Conservation (phyloP, 2,888 invertebrate genomes). For the Dasypogon diadema region DNA sequence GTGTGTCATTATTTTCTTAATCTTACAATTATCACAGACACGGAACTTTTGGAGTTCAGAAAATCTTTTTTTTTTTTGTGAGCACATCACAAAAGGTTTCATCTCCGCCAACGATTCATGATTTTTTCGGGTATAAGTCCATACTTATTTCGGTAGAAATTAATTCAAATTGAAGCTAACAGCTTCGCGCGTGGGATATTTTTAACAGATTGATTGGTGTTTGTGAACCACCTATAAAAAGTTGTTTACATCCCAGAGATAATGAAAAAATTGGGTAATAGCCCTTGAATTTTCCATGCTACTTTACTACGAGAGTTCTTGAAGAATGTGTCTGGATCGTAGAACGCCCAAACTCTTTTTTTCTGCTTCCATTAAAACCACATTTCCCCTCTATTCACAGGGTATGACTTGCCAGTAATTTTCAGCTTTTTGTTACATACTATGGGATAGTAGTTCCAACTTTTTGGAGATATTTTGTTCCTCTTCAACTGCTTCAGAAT, state of each 20-base stretch:
- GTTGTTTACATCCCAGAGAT: background rate
- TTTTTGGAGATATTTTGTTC: background rate
- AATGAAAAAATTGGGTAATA: slow-evolving; percentile 22
- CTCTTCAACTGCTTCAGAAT: slow-evolving; percentile 5
- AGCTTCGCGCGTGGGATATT: slow-evolving; percentile 1
- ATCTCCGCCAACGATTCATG: slow-evolving; percentile 16
- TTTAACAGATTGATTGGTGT: background rate
- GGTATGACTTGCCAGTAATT: slow-evolving; percentile 11
- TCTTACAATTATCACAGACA: slow-evolving; percentile 26
- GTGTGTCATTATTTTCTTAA: slow-evolving; percentile 20
- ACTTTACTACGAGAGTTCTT: background rate
- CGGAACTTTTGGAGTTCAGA: slow-evolving; percentile 7
- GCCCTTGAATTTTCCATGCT: background rate
- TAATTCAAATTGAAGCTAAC: background rate
- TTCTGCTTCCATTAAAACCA: slow-evolving; percentile 20
- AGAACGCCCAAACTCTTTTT: background rate
- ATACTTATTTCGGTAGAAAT: background rate
- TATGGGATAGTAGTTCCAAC: background rate
- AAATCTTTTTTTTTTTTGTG: slow-evolving; percentile 19
- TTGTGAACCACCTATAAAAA: background rate
- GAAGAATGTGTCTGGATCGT: background rate
- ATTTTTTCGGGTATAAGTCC: slow-evolving; percentile 2
- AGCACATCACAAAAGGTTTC: background rate
- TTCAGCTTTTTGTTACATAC: background rate
- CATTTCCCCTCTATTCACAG: background rate